Conservation (phyloP, 2,113 vertebrate species). For the Phodopus roborovskii region DNA sequence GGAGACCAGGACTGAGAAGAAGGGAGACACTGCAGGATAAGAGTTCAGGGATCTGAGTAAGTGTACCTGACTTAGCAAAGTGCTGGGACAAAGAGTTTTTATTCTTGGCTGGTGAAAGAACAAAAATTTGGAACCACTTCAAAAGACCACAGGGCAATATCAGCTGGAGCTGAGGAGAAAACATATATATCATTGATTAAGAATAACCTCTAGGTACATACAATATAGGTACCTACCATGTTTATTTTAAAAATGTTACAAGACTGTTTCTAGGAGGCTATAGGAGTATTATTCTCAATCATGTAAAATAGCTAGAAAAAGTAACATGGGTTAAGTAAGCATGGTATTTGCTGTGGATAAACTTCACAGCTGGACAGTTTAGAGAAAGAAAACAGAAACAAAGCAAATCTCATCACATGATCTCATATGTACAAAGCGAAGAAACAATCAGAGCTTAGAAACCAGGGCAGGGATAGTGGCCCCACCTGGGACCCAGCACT, state of each 20-base stretch:
- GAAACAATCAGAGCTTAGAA: not conserved
- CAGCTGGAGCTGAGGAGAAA: not conserved
- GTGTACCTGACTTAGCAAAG: not conserved
- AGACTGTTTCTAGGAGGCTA: not conserved
- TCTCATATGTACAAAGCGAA: not conserved
- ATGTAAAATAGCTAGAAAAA: not conserved
- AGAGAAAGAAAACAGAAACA: not conserved
- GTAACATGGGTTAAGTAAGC: not conserved
- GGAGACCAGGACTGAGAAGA: not conserved
- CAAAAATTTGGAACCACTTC: not conserved
- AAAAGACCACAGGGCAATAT: not conserved
- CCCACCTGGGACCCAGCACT: not conserved
- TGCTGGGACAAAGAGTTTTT: not conserved
- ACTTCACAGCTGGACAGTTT: not conserved
- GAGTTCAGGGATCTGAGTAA: not conserved
- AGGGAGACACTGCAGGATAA: not conserved
- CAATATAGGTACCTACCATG: not conserved
- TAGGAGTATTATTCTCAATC: slow-evolving; percentile 3
- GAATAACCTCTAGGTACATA: not conserved
- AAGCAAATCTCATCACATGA: not conserved
- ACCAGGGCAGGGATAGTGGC: not conserved
- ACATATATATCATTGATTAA: not conserved
- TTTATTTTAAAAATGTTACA: not conserved
- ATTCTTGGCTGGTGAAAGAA: not conserved
- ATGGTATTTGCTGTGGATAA: not conserved